A percentile compares a stretch with the other conserved stretches of the same genome.
These are phyloP conservation scores for Monomorium pharaonis DNA, from an alignment of 1,140 invertebrate species.

Conservation along the genomic window DNA sequence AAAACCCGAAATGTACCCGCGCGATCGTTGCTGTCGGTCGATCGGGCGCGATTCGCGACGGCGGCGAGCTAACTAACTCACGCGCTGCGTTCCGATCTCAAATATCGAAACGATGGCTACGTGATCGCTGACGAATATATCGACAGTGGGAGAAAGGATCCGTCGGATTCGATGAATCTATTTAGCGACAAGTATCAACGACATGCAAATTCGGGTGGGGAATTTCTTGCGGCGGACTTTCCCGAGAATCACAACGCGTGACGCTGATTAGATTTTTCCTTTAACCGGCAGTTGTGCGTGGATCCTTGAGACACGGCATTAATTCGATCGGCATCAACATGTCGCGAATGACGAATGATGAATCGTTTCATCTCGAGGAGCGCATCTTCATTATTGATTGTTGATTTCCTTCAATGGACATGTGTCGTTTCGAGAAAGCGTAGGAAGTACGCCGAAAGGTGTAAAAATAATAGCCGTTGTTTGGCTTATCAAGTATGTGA, in stretches of 20 bases:
- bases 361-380: neutral
- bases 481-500: neutral
- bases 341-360: neutral
- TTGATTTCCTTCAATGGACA: neutral
- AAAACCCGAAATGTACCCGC: slow-evolving; percentile 1
- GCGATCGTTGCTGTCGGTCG: neutral
- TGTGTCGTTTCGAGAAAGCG: neutral
- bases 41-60: neutral
- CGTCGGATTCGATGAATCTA: neutral
- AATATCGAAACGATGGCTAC: neutral
- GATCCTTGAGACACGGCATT: neutral
- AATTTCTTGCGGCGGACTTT: neutral
- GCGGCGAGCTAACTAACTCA: neutral
- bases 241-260: neutral
- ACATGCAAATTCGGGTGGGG: neutral
- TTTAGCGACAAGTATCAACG: neutral
- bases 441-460: neutral
- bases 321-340: neutral
- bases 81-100: neutral
- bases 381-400: neutral
- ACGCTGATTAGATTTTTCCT: slow-evolving; percentile 1
- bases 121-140: neutral
- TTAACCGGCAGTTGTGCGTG: neutral
- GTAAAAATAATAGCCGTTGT: neutral
- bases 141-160: slow-evolving; percentile 28